phyloP scores from a whole-genome alignment of 2,797 vertebrate genomes.

The Chelon auratus region DNA sequence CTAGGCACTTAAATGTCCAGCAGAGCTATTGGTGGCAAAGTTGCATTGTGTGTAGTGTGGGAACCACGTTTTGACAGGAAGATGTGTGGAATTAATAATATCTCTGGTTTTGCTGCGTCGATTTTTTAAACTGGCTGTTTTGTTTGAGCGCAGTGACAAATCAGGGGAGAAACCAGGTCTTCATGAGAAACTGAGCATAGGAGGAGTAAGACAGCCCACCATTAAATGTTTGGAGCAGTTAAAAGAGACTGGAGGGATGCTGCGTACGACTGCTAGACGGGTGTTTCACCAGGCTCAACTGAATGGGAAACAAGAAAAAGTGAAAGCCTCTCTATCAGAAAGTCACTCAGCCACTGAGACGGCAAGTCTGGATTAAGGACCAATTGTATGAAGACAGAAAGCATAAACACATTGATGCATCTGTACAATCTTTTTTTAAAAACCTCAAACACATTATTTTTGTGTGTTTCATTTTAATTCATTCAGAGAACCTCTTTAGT shows the following conservation, averaged over 20 bases:
- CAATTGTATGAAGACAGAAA: background rate
- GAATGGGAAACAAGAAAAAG: background rate
- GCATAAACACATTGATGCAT: background rate
- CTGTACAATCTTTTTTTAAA: slow-evolving; percentile 37
- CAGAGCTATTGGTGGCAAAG: background rate
- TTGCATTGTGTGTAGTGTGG: background rate
- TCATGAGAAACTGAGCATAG: too few relatives aligned
- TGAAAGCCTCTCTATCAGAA: background rate
- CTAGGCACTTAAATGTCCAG: background rate
- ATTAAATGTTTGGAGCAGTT: too few relatives aligned
- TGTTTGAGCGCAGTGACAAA: background rate
- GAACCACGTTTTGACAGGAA: background rate
- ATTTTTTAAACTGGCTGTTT: background rate
- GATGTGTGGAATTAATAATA: background rate
- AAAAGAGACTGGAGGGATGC: too few relatives aligned
- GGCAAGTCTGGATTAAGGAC: too few relatives aligned
- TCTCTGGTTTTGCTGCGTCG: background rate
- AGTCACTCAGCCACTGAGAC: too few relatives aligned
- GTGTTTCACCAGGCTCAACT: background rate
- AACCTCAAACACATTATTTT: background rate
- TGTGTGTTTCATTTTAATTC: slow-evolving; percentile 14
- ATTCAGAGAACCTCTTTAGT: slow-evolving; percentile 24
- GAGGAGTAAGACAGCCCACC: background rate
- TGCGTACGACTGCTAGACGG: too few relatives aligned
- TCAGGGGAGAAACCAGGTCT: background rate